phyloP scores from a whole-genome alignment of 2,113 vertebrate species.

The Passer montanus region DNA sequence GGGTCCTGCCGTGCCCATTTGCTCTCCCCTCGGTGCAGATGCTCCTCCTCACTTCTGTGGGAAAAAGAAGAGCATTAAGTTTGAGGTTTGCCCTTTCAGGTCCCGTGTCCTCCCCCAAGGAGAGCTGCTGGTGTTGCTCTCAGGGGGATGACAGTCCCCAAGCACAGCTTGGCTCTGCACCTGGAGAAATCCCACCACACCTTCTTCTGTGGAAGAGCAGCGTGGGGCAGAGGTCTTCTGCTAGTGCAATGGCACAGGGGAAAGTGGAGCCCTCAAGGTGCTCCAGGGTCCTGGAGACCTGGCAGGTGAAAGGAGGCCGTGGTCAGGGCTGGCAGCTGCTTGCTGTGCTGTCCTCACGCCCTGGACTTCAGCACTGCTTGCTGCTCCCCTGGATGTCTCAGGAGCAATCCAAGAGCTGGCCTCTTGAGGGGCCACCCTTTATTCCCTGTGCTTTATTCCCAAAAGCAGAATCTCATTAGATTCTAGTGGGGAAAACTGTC shows the following conservation, averaged over 20 bases:
- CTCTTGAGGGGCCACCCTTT: background rate
- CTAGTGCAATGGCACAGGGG: accelerated
- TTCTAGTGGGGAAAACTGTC: background rate
- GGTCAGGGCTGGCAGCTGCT: background rate
- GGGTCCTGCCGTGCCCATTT: background rate
- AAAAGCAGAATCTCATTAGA: background rate
- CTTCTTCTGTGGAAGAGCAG: background rate
- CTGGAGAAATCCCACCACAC: accelerated
- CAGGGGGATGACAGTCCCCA: background rate
- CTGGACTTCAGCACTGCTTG: background rate
- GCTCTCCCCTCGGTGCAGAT: accelerated
- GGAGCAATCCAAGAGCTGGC: background rate
- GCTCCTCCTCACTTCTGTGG: background rate
- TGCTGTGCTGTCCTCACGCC: background rate
- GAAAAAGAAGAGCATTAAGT: background rate
- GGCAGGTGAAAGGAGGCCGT: background rate
- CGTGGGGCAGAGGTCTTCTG: accelerated
- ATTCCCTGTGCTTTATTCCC: background rate
- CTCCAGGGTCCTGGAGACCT: background rate
- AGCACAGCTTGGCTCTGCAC: background rate
- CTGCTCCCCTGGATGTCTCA: background rate
- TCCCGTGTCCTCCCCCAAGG: accelerated
- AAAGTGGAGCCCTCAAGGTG: background rate
- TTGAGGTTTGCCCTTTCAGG: background rate
- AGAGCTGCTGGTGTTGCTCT: background rate